Base-by-base conservation (phyloP, 1,140 invertebrate species). In the Aphis craccivora region DNA sequence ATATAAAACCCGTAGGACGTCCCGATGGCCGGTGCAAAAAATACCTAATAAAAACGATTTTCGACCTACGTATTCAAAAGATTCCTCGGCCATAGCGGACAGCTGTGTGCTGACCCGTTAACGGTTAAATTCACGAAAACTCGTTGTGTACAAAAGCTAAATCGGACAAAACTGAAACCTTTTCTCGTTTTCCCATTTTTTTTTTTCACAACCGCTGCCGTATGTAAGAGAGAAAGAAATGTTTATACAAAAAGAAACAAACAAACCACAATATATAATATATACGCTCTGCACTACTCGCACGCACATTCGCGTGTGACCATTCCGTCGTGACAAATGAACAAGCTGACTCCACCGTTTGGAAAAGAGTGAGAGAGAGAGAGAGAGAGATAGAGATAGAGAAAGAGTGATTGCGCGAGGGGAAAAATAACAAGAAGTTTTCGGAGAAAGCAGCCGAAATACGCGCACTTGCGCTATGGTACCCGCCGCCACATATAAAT, bases 301-400 rank as follows among this genome's bases (percentile, higher is more conserved):
- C 91, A 92, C 91, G 76, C 91, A 92, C 91, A 51, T 92, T 92
- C 40, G 67, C 91, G 91, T 92, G 91, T 92, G 91, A 53, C 43
- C 76, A 37, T 51, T 48, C n/a, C 91, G 91, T 81, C 35, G 67
- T 92, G 91, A 92, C 91, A 92, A 83, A 92, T 84, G 91, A 92
- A 92, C 91, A 92, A 48, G 76, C 91, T 83, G 91, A 92, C 91
- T 91, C 40, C 14, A 1, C 40, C 45, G 43, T 83, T 53, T 22
- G 91, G 76, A 81, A 84, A 48, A 6, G 7, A n/a, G 30, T 20
- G 23, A 1, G 11, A 5, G n/a, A 11, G 45, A 23, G 45, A 23
- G n/a, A 23, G 2, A 35, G 22, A 11, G 20, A 23, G 30, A 23
- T n/a, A n/a, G 9, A 14, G n/a, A 23, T n/a, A 37, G 45, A 23